Base-by-base conservation (phyloP, 2,113 vertebrate genomes). In the Himantopus leucocephalus region DNA sequence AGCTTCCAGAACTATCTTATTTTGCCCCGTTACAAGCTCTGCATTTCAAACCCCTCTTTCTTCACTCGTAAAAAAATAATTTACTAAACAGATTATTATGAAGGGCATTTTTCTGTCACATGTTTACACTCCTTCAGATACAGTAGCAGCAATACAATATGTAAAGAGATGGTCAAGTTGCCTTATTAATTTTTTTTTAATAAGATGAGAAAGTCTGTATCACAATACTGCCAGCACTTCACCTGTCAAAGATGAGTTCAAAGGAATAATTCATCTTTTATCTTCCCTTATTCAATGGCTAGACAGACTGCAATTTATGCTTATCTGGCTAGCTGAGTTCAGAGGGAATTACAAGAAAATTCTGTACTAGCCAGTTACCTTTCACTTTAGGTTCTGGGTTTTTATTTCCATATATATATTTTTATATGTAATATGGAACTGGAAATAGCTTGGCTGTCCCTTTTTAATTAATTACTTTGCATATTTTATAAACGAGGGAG, bases 261-360 rank as follows among this genome's bases (percentile, higher is more conserved):
- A 93, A 96, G 52, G 62, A 93, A 94, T 76, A 87, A 89, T 60
- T 88, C 30, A 81, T 77, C 58, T 85, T 95, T 91, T 89, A 83
- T 92, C 76, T 94, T 94, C 32, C 19, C 18, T 24, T 89, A 76
- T 84, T 79, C 27, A 79, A 1, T 94, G 59, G 71, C 43, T 92
- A 76, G 52, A 76, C 47, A 76, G 58, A 79, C 58, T 86, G 67
- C 62, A 88, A 50, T 95, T 88, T 94, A 37, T 82, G 19, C 68
- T 94, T 94, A 48, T 90, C 72, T 90, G 73, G 53, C 62, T 89
- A 85, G 30, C 43, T 68, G 37, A 95, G 52, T 89, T 94, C 58
- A 86, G 74, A 93, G 35, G 32, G 63, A 92, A 76, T 89, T 82
- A 72, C 20, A 68, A 73, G 77, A 68, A 90, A 79, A n/a, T 75